These are phyloP conservation scores for Anastatus disparis DNA, from an alignment of 1,140 invertebrate species.

Conservation along the genomic window DNA sequence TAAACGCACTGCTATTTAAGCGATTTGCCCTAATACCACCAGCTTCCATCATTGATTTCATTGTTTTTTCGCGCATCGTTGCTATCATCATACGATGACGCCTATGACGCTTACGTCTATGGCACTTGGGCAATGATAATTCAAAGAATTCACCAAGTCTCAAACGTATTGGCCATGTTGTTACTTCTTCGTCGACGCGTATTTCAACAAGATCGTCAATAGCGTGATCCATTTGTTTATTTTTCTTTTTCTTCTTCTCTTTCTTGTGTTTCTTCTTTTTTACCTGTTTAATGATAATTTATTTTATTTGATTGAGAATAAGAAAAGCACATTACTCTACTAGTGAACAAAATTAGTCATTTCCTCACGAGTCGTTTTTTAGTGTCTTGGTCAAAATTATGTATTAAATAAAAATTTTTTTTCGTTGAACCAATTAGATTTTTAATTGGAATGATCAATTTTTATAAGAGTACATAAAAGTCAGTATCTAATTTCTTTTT, in stretches of 20 bases:
- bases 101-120: constrained; percentile 48
- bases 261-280: not conserved
- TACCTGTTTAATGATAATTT: not conserved
- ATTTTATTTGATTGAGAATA: not conserved
- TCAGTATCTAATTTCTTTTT: no score
- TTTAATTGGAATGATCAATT: no score
- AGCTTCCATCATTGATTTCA: constrained; percentile 34
- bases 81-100: constrained; percentile 47
- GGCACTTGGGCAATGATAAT: constrained; percentile 54
- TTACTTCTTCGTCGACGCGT: constrained; percentile 47
- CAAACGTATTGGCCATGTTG: constrained; percentile 57
- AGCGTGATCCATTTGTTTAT: constrained; percentile 14
- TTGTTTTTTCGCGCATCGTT: constrained; percentile 51
- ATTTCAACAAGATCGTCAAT: constrained; percentile 45
- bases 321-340: no score
- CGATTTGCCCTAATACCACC: not conserved
- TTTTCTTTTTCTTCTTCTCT: constrained; percentile 1
- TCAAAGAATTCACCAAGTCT: constrained; percentile 61
- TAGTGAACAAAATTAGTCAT: no score
- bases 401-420: no score
- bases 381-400: no score
- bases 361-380: no score
- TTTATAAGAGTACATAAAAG: no score
- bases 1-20: constrained; percentile 51
- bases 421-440: no score